These are phyloP conservation scores for Hyles euphorbiae DNA, from an alignment of 1,140 invertebrate species.

Conservation along the genomic window DNA sequence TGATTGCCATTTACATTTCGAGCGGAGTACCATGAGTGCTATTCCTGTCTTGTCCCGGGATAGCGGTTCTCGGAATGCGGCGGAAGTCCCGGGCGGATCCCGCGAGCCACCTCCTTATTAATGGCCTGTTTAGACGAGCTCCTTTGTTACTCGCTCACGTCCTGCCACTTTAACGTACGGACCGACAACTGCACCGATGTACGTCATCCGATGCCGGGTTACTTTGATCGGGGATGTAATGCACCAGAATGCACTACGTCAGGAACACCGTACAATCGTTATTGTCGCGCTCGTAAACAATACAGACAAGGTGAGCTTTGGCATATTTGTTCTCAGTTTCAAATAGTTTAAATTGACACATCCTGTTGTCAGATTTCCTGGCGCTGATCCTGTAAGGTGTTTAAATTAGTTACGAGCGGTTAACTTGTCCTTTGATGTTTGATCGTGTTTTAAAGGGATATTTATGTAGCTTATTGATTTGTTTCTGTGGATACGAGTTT, in stretches of 20 bases:
- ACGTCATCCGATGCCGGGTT: slow-evolving; percentile 27
- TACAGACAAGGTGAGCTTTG: slow-evolving; percentile 27
- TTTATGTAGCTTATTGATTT: slow-evolving; percentile 14
- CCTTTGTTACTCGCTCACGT: slow-evolving; percentile 68
- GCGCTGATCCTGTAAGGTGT: slow-evolving; percentile 48
- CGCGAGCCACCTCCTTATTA: slow-evolving; percentile 64
- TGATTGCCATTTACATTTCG: slow-evolving; percentile 39
- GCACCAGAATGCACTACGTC: slow-evolving; percentile 15
- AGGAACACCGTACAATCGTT: slow-evolving; percentile 14
- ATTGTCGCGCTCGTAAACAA: slow-evolving; percentile 23
- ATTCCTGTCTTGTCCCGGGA: slow-evolving; percentile 65
- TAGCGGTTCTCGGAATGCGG: slow-evolving; percentile 59
- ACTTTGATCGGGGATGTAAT: slow-evolving; percentile 8
- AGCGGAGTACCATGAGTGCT: slow-evolving; percentile 39
- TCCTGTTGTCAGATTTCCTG: slow-evolving; percentile 63
- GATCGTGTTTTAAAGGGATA: slow-evolving; percentile 24
- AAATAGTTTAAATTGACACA: slow-evolving; percentile 63
- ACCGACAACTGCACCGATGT: slow-evolving; percentile 14
- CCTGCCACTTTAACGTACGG: slow-evolving; percentile 42
- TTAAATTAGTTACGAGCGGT: slow-evolving; percentile 46
- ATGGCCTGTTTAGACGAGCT: slow-evolving; percentile 69
- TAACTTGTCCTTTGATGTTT: slow-evolving; percentile 42
- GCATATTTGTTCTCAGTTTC: slow-evolving; percentile 35
- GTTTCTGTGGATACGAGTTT: background rate
- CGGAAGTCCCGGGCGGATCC: slow-evolving; percentile 57